phyloP scores from a whole-genome alignment of 2,888 invertebrate genomes.

The Scaptomyza tumidula region DNA sequence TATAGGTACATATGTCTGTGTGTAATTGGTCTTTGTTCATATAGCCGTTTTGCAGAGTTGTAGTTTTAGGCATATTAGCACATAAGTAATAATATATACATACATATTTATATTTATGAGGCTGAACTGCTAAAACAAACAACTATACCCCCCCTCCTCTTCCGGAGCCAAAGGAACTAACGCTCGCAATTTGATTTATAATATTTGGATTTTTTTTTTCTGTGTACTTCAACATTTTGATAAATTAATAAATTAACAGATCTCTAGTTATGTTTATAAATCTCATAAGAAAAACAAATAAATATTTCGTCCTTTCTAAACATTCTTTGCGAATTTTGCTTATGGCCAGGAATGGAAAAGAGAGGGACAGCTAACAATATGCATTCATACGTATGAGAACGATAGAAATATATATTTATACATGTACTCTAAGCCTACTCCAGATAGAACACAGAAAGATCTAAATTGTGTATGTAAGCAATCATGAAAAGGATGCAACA shows the following conservation, averaged over 20 bases:
- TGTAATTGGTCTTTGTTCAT: no score
- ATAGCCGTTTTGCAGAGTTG: background rate
- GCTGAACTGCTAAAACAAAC: conserved; percentile 41
- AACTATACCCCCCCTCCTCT: conserved; percentile 7
- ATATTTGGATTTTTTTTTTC: background rate
- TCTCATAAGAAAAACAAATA: background rate
- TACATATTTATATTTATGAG: conserved; percentile 51
- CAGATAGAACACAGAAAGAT: no score
- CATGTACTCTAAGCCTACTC: no score
- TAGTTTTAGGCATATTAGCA: background rate
- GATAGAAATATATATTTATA: background rate
- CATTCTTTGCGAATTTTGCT: background rate
- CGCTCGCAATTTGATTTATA: conserved; percentile 3
- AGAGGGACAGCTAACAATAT: background rate
- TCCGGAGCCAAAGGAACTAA: conserved; percentile 17
- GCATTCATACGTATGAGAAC: background rate
- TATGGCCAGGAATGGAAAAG: background rate
- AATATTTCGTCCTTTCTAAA: background rate
- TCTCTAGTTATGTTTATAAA: conserved; percentile 45
- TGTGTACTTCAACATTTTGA: conserved; percentile 11
- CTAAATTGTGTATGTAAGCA: no score
- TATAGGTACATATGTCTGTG: no score
- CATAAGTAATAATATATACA: conserved; percentile 46
- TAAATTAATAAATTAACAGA: conserved; percentile 42
- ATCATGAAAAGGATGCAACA: no score